These are phyloP conservation scores for Cinclus mexicanus DNA, from an alignment of 2,113 vertebrate species.

Conservation along the genomic window DNA sequence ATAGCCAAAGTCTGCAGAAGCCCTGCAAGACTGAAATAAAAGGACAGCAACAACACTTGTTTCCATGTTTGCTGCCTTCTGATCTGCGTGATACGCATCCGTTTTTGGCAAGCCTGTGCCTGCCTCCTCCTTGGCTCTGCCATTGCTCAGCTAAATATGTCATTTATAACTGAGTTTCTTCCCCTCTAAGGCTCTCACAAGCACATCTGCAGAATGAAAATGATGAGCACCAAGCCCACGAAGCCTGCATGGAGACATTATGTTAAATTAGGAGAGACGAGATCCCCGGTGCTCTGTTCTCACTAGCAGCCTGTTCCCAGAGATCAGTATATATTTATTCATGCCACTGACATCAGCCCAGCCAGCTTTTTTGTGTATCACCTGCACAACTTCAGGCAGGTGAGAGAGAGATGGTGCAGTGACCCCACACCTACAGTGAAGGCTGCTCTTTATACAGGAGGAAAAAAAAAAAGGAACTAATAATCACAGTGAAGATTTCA, in stretches of 20 bases:
- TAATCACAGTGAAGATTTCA: background rate
- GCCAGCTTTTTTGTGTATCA: background rate
- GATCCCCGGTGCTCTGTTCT: background rate
- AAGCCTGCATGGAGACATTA: background rate
- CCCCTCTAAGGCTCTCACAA: background rate
- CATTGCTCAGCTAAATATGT: background rate
- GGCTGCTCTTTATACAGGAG: background rate
- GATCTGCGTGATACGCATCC: background rate
- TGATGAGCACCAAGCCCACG: background rate
- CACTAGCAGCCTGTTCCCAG: background rate
- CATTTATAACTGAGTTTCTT: background rate
- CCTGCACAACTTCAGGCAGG: background rate
- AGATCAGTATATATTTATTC: conserved; percentile 13
- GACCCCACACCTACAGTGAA: background rate
- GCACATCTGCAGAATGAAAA: conserved; percentile 10
- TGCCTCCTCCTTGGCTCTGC: background rate
- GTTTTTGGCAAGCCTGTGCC: background rate
- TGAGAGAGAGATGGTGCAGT: background rate
- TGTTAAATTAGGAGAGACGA: conserved; percentile 1
- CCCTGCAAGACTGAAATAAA: background rate
- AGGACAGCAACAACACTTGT: background rate
- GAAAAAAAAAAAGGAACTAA: background rate
- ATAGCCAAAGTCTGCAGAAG: background rate
- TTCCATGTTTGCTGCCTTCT: background rate
- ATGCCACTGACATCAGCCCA: background rate